Conservation (phyloP, 2,113 vertebrate species). For the Ovibos moschatus region DNA sequence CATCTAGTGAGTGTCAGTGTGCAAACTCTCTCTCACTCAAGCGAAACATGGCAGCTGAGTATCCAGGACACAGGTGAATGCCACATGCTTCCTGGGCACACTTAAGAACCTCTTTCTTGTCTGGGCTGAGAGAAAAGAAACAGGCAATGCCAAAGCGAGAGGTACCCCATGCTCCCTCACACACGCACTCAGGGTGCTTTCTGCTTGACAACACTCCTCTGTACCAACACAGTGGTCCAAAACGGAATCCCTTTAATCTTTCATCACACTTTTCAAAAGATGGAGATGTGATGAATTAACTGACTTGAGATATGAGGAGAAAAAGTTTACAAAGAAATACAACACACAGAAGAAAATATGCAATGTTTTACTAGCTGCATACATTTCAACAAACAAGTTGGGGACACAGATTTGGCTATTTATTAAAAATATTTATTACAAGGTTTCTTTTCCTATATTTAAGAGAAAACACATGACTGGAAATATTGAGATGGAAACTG, state of each 20-base stretch:
- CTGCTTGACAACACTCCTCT: background rate
- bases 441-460: slow-evolving; percentile 47
- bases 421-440: slow-evolving; percentile 64
- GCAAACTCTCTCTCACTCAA: background rate
- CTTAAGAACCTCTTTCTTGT: background rate
- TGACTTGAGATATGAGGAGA: background rate
- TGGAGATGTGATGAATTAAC: background rate
- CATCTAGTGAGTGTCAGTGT: background rate
- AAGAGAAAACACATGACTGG: slow-evolving; percentile 35
- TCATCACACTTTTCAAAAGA: background rate
- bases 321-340: background rate
- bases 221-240: background rate
- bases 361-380: background rate
- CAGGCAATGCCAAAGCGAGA: background rate
- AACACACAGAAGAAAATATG: slow-evolving; percentile 3
- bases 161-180: background rate
- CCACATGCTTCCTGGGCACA: background rate
- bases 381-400: slow-evolving; percentile 36
- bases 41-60: background rate
- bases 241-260: background rate
- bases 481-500: slow-evolving; percentile 41
- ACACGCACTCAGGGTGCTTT: background rate
- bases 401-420: background rate
- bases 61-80: background rate
- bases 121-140: background rate